Base-by-base conservation (phyloP, 2,888 invertebrate genomes). In the Barypeithes pellucidus region DNA sequence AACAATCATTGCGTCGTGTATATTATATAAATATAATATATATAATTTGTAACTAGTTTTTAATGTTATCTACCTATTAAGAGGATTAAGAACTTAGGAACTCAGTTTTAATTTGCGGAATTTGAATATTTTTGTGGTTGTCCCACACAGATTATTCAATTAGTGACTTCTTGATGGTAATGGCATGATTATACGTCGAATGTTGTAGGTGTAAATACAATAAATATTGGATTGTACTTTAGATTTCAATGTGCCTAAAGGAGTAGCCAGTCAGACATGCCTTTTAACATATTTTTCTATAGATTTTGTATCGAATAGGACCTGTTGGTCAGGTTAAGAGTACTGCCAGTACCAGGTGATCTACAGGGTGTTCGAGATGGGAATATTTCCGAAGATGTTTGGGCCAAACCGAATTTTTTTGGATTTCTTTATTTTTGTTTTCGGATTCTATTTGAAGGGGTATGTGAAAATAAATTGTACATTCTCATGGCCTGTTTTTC, bases 101-200 rank as follows among this genome's bases (percentile, higher is more conserved):
- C 5, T 33, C 12, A 12, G 12, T 39, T n/a, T 39, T 39, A 39
- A 8, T 4, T 16, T 22, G 24, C 2, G 0, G 16, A 63, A 50
- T 63, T 65, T 65, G 22, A 65, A 65, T 65, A 65, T 12, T 50
- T 50, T 50, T 20, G 16, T 39, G 36, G 36, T 65, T 52, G 18
- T 50, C 50, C 50, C 39, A 65, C 50, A 20, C 50, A 36, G 39
- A 65, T 65, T 47, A 52, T 36, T 29, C 18, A 50, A 22, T 39
- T 50, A 18, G 33, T 33, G 33, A 18, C 50, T 65, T 65, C 20
- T 22, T 50, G 24, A 33, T 14, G 52, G 36, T 20, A 50, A 33
- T 29, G 29, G 29, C 29, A 29, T 7, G 3, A 29, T 29, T 29
- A 29, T 36, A 50, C 62, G 45, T 7, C 45, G 45, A 45, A 47